Evolutionary conservation across 1,140 invertebrate genomes (phyloP).

Genomic region (Bilobella aurantiaca): DNA sequence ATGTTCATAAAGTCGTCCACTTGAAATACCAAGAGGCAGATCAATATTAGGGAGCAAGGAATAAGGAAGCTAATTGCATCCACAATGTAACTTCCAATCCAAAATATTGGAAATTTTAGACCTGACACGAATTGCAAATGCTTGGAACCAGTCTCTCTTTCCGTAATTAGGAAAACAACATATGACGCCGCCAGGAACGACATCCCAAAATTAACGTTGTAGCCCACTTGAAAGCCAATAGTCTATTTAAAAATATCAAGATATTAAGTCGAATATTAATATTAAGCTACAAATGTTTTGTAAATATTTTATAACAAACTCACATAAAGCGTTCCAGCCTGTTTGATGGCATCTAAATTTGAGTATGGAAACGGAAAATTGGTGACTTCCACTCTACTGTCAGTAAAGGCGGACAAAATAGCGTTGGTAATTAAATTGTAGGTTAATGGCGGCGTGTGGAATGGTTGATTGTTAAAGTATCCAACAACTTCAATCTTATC

Average conservation of each 20-base stretch:
- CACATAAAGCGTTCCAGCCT: conserved; percentile 18
- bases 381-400: conserved; percentile 44
- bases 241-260: no score
- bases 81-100: conserved; percentile 45
- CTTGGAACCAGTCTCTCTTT: conserved; percentile 46
- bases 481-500: conserved; percentile 27
- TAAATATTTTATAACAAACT: no score
- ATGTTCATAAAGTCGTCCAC: conserved; percentile 39
- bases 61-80: conserved; percentile 45
- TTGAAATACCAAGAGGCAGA: conserved; percentile 42
- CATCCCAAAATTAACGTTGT: conserved; percentile 42
- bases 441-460: conserved; percentile 42
- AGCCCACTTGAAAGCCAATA: conserved; percentile 31
- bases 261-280: neutral
- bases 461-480: conserved; percentile 45
- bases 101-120: conserved; percentile 40
- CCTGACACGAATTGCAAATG: conserved; percentile 50
- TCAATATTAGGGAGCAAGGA: conserved; percentile 40
- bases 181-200: conserved; percentile 52
- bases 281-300: no score
- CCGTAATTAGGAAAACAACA: conserved; percentile 49
- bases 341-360: conserved; percentile 35
- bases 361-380: conserved; percentile 50
- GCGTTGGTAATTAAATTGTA: conserved; percentile 40
- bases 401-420: conserved; percentile 37